phyloP scores from a whole-genome alignment of 2,797 vertebrate species.

The Catamblyrhynchus diadema region DNA sequence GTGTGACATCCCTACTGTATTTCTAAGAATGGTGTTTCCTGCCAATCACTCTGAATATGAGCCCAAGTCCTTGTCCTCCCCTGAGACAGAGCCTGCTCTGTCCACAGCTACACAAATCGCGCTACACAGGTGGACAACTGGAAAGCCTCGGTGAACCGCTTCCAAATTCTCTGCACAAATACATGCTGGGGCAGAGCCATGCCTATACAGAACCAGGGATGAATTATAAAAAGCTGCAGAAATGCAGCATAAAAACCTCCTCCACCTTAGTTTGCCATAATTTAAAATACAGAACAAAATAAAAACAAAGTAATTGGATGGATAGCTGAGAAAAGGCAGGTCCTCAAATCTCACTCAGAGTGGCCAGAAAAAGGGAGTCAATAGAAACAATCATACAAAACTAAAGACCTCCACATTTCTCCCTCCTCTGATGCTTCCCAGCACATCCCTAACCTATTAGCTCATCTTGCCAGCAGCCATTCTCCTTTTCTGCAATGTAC shows the following conservation, averaged over 20 bases:
- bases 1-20: background rate
- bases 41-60: constrained; percentile 1
- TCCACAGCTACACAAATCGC: background rate
- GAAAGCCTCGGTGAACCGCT: background rate
- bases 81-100: background rate
- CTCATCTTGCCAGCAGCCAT: constrained; percentile 28
- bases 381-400: background rate
- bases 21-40: constrained; percentile 27
- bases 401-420: background rate
- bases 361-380: background rate
- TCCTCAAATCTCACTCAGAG: background rate
- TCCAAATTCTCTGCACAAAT: background rate
- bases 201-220: background rate
- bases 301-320: background rate
- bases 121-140: background rate
- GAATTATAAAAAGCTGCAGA: background rate
- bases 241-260: background rate
- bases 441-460: background rate
- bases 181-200: background rate
- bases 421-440: background rate
- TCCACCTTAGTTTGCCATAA: background rate
- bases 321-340: background rate
- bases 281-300: background rate
- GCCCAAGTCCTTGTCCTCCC: background rate
- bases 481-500: constrained; percentile 5